Base-by-base conservation (phyloP, 2,113 vertebrate species). In the Rhinogobius similis region DNA sequence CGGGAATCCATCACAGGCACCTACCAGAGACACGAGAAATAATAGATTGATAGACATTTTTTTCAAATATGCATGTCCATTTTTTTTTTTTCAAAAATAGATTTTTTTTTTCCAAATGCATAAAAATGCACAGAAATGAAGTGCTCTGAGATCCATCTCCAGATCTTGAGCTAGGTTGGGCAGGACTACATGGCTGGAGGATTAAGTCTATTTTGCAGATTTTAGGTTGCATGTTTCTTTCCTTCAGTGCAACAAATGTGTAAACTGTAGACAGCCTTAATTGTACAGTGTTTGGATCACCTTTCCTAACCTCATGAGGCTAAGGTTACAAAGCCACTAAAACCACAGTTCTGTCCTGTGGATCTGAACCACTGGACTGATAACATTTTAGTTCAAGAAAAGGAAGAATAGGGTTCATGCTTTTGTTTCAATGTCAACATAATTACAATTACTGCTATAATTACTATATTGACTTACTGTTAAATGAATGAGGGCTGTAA, bases 1-100 rank as follows among this genome's bases (percentile, higher is more conserved):
- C 96, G 96, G 72, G 97, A 97, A 86, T 99, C 96, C 97, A 99
- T 99, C 87, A 77, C 88, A 79, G 81, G 70, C 76, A 59, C 44
- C 77, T 84, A 76, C 71, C 65, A 59, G 0, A 29, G 27, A 61
- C 16, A 61, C 18, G 36, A 20, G 5, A 56, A 56, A 56, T n/a
- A n/a, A n/a, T n/a, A n/a, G n/a, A n/a, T n/a, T n/a, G n/a, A n/a
- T n/a, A n/a, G n/a, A n/a, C n/a, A n/a, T n/a, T n/a, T n/a, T n/a
- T n/a, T n/a, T n/a, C n/a, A n/a, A n/a, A n/a, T n/a, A n/a, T n/a
- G n/a, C n/a, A n/a, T n/a, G n/a, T 29, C 29, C 29, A 29, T 2
- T 29, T 29, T 29, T 3, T 29, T 29, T 3, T 29, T 29, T 29
- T 29, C n/a, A n/a, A n/a, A n/a, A n/a, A n/a, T n/a, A n/a, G n/a